Evolutionary conservation across 2,797 vertebrate genomes (phyloP), one percentile per base, ranked within the genome.

Genomic region (Myotis vivesi): DNA sequence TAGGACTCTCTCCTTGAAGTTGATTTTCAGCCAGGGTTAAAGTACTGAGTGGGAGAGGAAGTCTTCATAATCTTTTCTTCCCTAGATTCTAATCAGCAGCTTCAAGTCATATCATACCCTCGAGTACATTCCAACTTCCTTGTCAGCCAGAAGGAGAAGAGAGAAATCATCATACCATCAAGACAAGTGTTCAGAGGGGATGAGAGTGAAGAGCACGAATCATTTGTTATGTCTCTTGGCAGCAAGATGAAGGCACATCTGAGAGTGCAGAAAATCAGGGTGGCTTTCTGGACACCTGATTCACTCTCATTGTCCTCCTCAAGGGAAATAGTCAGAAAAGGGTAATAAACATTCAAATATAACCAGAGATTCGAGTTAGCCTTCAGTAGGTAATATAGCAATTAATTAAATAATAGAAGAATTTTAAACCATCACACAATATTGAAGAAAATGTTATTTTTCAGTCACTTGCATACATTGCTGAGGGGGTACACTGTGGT

Each of bases 11-110:
- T 96, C 87, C 84, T 96, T 75, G 30, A 93, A 44, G 17, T 92
- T 94, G 95, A 20, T 81, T 79, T 16, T 73, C 96, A 97, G 91
- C 94, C 55, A 92, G 62, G 73, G 9, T 72, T 80, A 91, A 96
- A 96, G 94, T 84, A 59, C 72, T 96, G 62, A 97, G 38, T 71
- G 95, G 51, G 19, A 76, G 96, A 85, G 87, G 95, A 64, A 38
- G 7, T 68, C 44, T 25, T 59, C 53, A 83, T 46, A 87, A 92
- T 49, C 22, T 69, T 94, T 94, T 84, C 91, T 87, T 96, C 53
- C 94, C 64, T 0, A 90, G 87, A 83, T 92, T 44, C 89, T 72
- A 86, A 80, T 73, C 85, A 97, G 69, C 94, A 96, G 87, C 88
- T 84, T 87, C 23, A 75, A 81, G 69, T 72, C 25, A 64, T 44